A percentile compares a stretch with the other conserved stretches of the same genome.
phyloP scores from a whole-genome alignment of 2,797 vertebrate species.

The Tokudaia tokunoshimensis region DNA sequence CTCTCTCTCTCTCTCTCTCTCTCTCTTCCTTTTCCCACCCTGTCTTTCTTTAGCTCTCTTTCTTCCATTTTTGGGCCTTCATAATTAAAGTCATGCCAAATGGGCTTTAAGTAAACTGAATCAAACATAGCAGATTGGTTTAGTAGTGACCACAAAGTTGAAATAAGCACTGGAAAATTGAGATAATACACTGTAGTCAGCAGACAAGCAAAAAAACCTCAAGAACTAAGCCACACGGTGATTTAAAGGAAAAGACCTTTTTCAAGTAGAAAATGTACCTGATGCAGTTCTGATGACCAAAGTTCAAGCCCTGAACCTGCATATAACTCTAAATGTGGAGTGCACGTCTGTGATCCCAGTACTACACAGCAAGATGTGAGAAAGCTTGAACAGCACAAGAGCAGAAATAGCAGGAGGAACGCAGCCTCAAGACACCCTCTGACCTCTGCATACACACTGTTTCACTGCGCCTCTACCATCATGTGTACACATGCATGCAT shows the following conservation, averaged over 20 bases:
- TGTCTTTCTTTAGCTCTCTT: not conserved
- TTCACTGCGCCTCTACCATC: not conserved
- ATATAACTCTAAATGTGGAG: not conserved
- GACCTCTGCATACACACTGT: not conserved
- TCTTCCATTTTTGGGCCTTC: not conserved
- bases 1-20: too few relatives aligned
- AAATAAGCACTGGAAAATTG: slow-evolving; percentile 22
- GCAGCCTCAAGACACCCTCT: not conserved
- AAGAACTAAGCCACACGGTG: not conserved
- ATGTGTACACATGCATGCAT: not conserved
- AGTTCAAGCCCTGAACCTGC: not conserved
- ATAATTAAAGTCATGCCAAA: slow-evolving; percentile 45
- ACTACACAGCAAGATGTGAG: not conserved
- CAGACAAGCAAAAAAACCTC: slow-evolving; percentile 3
- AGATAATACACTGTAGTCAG: slow-evolving; percentile 32
- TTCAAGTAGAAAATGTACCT: slow-evolving; percentile 7
- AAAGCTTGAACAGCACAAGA: not conserved
- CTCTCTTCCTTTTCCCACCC: not conserved
- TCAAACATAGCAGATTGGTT: slow-evolving; percentile 21
- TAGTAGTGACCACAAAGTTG: not conserved
- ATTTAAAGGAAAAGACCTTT: slow-evolving; percentile 35
- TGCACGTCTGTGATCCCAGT: not conserved
- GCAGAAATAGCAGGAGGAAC: not conserved
- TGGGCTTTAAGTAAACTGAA: not conserved
- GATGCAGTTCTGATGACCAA: not conserved